Evolutionary conservation across 2,113 vertebrate genomes (phyloP).

Genomic region (Microcebus ravelobensis): DNA sequence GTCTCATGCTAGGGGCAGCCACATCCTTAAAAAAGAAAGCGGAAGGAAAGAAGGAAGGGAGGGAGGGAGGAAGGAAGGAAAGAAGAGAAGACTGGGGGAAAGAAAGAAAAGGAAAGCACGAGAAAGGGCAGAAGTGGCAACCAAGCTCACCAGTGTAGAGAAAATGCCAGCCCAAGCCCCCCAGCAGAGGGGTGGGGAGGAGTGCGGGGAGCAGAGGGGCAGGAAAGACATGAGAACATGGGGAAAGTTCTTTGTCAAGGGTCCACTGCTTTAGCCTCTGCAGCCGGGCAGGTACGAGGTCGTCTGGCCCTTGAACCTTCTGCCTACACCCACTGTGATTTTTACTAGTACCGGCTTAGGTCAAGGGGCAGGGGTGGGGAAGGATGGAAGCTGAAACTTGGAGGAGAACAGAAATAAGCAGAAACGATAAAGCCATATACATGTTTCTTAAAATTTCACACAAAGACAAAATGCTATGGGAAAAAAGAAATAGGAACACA

Average conservation of each 20-base stretch:
- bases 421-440: not conserved
- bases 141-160: fast-evolving
- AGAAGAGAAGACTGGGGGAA: not conserved
- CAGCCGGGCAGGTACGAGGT: too few relatives aligned
- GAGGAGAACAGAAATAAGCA: not conserved
- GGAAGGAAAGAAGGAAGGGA: not conserved
- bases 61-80: not conserved
- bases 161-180: not conserved
- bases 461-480: not conserved
- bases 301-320: fast-evolving
- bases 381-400: not conserved
- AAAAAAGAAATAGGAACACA: not conserved
- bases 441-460: not conserved
- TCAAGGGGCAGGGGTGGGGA: fast-evolving
- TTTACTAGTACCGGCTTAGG: not conserved
- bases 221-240: not conserved
- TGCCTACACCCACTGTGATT: not conserved
- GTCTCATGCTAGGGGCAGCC: fast-evolving
- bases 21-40: not conserved
- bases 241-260: not conserved
- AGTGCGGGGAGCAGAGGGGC: not conserved
- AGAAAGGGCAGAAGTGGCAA: not conserved
- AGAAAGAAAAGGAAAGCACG: not conserved
- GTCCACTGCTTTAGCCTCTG: not conserved
- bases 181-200: too few relatives aligned